Evolutionary conservation across 1,140 invertebrate genomes (phyloP), one percentile per base, ranked within the genome.

Genomic region (Bombus difficillimus): DNA sequence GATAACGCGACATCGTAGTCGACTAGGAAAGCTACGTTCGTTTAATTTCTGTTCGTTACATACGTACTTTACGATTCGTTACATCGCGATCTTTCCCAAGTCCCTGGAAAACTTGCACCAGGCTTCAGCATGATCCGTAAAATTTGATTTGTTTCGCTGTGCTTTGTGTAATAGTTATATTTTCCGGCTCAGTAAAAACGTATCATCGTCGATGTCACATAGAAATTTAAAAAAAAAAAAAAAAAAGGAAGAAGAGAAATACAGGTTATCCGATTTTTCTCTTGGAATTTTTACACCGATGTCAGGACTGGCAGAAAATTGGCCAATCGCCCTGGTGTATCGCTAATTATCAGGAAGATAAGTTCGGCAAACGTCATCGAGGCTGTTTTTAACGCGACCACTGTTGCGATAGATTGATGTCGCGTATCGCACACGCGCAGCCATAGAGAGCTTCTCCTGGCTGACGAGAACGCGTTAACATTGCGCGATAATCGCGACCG

Each of bases 81-180:
- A 22, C 59, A 53, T 53, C 34, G 10, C 43, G 59, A 76, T 43
- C 62, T 53, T 15, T 3, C 8, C 34, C 62, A 77, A 83, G 81
- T 83, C 81, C 81, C 73, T 83, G 73, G 43, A 68, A 76, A 77
- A 79, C 22, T 79, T 22, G 34, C 81, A 39, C 39, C 73, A 47
- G 81, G 81, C 73, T 77, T 77, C 73, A 1, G 25, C 32, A 5
- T 64, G 47, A 78, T 68, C 64, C 59, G 59, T 71, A 39, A 34
- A 71, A 76, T 32, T 53, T n/a, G 47, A 71, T 83, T 83, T 68
- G 37, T 80, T 79, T 79, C 62, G 34, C 4, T 28, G 12, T 37
- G 34, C 34, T 6, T 25, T 25, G 25, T n/a, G 10, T 1, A 18
- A 66, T 34, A 34, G 15, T n/a, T 62, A 13, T 34, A 34, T 66